Base-by-base conservation (phyloP, 2,888 invertebrate genomes). In the Heliothis peltigera region DNA sequence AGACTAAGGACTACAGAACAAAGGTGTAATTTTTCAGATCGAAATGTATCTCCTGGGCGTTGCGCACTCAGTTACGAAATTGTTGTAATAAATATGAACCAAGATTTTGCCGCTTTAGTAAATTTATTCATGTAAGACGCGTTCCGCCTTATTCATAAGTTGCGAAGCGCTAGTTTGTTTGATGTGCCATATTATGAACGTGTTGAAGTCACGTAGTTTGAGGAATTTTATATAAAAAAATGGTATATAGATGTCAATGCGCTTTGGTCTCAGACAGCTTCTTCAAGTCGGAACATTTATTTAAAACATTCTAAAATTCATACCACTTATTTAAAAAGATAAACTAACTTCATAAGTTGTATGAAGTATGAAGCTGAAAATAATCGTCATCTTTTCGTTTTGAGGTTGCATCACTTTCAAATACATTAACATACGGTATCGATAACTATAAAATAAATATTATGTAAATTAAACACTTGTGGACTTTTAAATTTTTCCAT, bases 51-150 rank as follows among this genome's bases (percentile, higher is more conserved):
- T 75, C 73, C 42, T 64, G 76, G 65, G 77, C 55, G 66, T 74
- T 64, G 73, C 77, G 72, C 70, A 61, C 58, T 76, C 64, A 63
- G 65, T 77, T 63, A 65, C 64, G 64, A 75, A 73, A 75, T 73
- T 69, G 74, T 73, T 65, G 64, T 77, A 77, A 76, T 78, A 75
- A 77, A 64, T 64, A 75, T 67, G 59, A 60, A 77, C 56, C 64
- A 64, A 63, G 67, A 74, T 70, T 64, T 67, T 58, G 62, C 59
- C 60, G 64, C 63, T 66, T 75, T 71, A 57, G 63, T 60, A 65
- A 77, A 79, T 71, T 65, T 75, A 75, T 77, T 75, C 71, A 79
- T 71, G 58, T 68, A 64, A 70, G 55, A 79, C 65, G 64, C 70
- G 68, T 68, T 70, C 67, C 64, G 64, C 49, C 71, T 64, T 79